Conservation (phyloP, 2,113 vertebrate species). For the Phocoena phocoena region DNA sequence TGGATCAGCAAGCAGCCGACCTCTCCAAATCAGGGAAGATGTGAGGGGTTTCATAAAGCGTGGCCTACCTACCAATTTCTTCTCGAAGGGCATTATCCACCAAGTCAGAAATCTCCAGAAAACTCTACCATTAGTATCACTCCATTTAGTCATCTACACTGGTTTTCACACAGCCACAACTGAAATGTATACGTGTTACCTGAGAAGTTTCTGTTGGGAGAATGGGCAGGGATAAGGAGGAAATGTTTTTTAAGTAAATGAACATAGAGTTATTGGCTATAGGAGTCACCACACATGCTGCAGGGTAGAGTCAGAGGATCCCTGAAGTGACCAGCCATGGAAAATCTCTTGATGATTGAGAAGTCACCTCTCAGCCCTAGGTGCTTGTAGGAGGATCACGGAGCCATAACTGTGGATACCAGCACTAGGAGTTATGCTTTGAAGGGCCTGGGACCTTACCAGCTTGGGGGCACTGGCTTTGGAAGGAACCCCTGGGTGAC, state of each 20-base stretch:
- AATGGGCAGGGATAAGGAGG: neutral
- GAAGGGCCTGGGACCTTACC: neutral
- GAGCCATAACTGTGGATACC: fast-evolving
- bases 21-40: too few species aligned
- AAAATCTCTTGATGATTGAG: neutral
- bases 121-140: neutral
- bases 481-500: neutral
- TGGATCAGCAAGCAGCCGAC: neutral
- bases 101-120: neutral
- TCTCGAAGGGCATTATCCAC: neutral
- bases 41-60: neutral
- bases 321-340: neutral
- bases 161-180: neutral
- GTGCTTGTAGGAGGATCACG: fast-evolving
- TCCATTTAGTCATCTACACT: neutral
- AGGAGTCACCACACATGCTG: fast-evolving
- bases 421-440: neutral
- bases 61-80: neutral
- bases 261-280: too few species aligned
- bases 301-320: neutral
- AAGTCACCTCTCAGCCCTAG: neutral
- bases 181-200: neutral
- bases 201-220: neutral
- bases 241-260: neutral
- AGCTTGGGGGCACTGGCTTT: neutral